Evolutionary conservation across 1,140 invertebrate species (phyloP).

Genomic region (Diuraphis noxia): DNA sequence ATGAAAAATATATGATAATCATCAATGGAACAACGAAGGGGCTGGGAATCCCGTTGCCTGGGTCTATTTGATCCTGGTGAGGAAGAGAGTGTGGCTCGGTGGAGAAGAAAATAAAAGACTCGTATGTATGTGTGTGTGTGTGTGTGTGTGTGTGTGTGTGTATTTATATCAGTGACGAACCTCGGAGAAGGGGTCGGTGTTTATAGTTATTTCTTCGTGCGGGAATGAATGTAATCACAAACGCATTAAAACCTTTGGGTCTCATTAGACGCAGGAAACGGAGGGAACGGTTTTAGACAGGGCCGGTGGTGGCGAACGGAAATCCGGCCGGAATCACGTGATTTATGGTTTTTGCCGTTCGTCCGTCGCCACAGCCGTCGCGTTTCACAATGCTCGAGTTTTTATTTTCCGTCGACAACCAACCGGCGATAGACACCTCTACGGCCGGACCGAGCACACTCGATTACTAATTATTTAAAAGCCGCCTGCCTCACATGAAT

Average conservation of each 20-base stretch:
- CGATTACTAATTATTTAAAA: neutral
- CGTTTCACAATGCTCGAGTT: neutral
- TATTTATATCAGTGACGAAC: neutral
- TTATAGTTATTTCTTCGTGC: constrained; percentile 23
- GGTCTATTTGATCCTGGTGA: neutral
- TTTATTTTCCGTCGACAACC: neutral
- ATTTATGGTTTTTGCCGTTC: constrained; percentile 6
- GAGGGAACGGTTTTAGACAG: neutral
- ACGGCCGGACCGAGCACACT: neutral
- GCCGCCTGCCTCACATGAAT: too few relatives aligned
- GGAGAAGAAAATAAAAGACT: neutral
- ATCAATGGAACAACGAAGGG: neutral
- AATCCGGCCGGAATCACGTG: constrained; percentile 35
- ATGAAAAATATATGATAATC: neutral
- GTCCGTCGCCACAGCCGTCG: neutral
- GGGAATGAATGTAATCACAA: constrained; percentile 33
- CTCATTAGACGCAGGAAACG: constrained; percentile 38
- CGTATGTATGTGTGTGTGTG: neutral
- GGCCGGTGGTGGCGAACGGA: neutral
- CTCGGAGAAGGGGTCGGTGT: neutral
- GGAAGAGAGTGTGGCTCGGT: too few relatives aligned
- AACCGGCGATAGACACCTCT: neutral
- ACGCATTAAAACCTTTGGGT: constrained; percentile 42
- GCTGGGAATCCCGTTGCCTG: neutral
- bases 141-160: neutral